These are phyloP conservation scores for Pampus argenteus DNA, from an alignment of 2,797 vertebrate species.

Conservation along the genomic window DNA sequence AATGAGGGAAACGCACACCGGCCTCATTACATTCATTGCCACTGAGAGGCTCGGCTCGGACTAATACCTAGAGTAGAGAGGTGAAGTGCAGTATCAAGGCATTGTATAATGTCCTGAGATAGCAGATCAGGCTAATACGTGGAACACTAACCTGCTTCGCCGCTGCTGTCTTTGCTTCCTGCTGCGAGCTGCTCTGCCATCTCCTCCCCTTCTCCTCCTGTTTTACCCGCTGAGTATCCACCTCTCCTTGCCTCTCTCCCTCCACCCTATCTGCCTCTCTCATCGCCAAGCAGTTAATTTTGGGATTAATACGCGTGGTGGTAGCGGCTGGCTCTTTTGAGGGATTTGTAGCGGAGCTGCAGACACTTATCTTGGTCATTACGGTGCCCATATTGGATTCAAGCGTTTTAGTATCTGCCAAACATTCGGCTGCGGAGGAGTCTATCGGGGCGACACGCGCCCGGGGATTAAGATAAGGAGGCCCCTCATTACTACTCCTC, in stretches of 20 bases:
- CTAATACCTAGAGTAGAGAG: constrained; percentile 61
- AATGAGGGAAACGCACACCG: constrained; percentile 40
- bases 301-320: constrained; percentile 84
- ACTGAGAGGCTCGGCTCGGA: constrained; percentile 37
- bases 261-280: constrained; percentile 83
- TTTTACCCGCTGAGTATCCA: constrained; percentile 80
- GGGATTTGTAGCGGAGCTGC: constrained; percentile 88
- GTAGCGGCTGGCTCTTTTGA: constrained; percentile 84
- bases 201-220: constrained; percentile 66
- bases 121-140: constrained; percentile 49
- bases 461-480: constrained; percentile 89
- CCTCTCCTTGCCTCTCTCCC: constrained; percentile 86
- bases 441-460: constrained; percentile 85
- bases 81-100: constrained; percentile 49
- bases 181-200: constrained; percentile 42
- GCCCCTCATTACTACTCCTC: constrained; percentile 81
- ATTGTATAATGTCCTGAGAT: constrained; percentile 61
- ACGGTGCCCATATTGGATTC: constrained; percentile 88
- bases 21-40: constrained; percentile 53
- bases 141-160: constrained; percentile 70
- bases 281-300: constrained; percentile 87
- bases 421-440: constrained; percentile 81
- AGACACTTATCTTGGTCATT: constrained; percentile 90
- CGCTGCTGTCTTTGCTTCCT: constrained; percentile 41
- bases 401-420: constrained; percentile 86